Base-by-base conservation (phyloP, 2,888 invertebrate genomes). In the Abrostola triplasia region DNA sequence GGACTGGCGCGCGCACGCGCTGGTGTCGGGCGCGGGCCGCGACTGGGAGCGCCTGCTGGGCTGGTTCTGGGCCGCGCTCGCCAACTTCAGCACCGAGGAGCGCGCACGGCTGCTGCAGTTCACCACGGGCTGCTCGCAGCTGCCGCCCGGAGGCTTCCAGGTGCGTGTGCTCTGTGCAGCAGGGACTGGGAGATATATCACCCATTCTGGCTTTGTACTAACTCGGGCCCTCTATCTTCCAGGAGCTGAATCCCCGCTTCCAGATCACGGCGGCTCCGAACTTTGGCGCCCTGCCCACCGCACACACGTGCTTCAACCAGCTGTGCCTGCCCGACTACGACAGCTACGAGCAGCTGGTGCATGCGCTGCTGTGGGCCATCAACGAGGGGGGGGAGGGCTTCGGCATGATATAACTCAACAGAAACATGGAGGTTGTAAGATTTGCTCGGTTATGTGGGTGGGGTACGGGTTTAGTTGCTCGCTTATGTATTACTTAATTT, bases 221-320 rank as follows among this genome's bases (percentile, higher is more conserved):
- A 51, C 37, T 40, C 12, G 9, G 5, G 6, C 9, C 6, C 4
- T 4, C 2, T 36, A 7, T 10, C 0, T 61, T 59, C 41, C 80
- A 96, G 90, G 98, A 99, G 87, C 95, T 99, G 38, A 97, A 97
- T 90, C 99, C 99, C 2, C 96, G 98, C 64, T 98, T 99, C 94
- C 98, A 98, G 92, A 97, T 99, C 73, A 98, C 98, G 1, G 97
- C 98, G 8, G 97, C 98, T 56, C 98, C 98, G 0, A 97, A 98
- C 36, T 98, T 97, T 92, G 98, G 98, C 65, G 98, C 97, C 85
- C 95, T 99, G 81, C 99, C 99, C 50, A 98, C 98, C 2, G 98
- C 99, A 37, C 99, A 99, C 92, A 99, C 98, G 55, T 99, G 98
- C 95, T 99, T 99, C 94, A 99, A 99, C 95, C 98, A 99, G 95